Base-by-base conservation (phyloP, 2,888 invertebrate genomes). In the Drosophila aldrichi region DNA sequence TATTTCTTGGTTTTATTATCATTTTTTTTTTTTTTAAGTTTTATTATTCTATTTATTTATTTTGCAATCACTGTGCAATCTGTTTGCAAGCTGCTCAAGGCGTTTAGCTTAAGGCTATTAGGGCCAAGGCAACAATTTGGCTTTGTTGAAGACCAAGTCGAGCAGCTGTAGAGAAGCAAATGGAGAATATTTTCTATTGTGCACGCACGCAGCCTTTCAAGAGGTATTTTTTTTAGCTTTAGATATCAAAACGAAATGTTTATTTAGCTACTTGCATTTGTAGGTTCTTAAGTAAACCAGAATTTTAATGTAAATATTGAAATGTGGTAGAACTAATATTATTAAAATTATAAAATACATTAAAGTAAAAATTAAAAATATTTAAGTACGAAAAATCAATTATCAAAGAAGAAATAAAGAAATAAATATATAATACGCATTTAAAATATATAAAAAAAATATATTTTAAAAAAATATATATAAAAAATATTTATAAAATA, bases 101-200 rank as follows among this genome's bases (percentile, higher is more conserved):
- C 59, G 32, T 59, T 49, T 64, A 49, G 59, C 59, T 49, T 51
- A 25, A 44, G 20, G 46, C 56, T 63, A 48, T 62, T 62, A 46
- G 29, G 25, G 55, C 55, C 55, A 56, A 56, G 63, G 48, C 63
- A 40, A 20, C 57, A 64, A 58, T 49, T 58, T 64, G 40, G 63
- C 58, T 58, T 56, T 57, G 56, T 32, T n/a, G 9, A 32, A 44
- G 32, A 29, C 49, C 52, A 52, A 46, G 60, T 38, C 38, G 36
- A 40, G 44, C 52, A 48, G 54, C 22, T 48, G 46, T 32, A 12
- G 9, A 18, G 29, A 16, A 32, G 36, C 20, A 52, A 41, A 59
- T 59, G 54, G 34, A 49, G 29, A 18, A 14, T 61, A 52, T 34
- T 52, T 34, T 32, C 40, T 32, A 60, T 49, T 60, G 41, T 52